Evolutionary conservation across 64 coral and sea anemone genomes (phyloP), one percentile per base, ranked within the genome.

Genomic region (Dendronephthya gigantea): DNA sequence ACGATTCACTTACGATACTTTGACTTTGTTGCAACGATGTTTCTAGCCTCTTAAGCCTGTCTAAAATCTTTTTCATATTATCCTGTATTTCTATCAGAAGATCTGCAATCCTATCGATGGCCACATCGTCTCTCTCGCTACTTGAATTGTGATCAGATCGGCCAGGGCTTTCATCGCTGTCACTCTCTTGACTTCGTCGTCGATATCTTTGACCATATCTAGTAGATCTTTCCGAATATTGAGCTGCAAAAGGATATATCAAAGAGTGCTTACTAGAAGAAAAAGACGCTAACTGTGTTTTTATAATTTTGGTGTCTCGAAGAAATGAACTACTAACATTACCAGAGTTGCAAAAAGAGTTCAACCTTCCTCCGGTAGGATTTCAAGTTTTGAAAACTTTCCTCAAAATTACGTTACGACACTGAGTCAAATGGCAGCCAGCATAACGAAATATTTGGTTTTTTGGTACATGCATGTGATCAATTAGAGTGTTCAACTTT

Each of bases 131-230:
- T 2, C 72, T 19, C 29, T 79, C 72, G 10, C 72, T 79, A 29
- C 72, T 79, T 34, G 72, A 79, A 35, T 79, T 79, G 15, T 10
- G 72, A 79, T 79, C 72, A 33, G 72, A 79, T 35, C 72, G 19
- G 7, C 36, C 32, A 39, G 72, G 72, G 36, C 72, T 79, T 15
- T 79, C 72, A 79, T 79, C 72, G 17, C 72, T 79, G 72, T 79
- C 72, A 39, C 72, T 79, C 37, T 79, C 72, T 39, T 79, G 72
- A 34, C 72, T 79, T 79, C 72, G n/a, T 39, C 72, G 7, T 8
- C 72, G 72, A 39, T 79, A 79, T 36, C 36, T 34, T 16, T 79
- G 72, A 39, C 72, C 72, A 79, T 79, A 79, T 34, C 72, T 79
- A 11, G 72, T 4, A 29, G 30, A 39, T 79, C 36, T 79, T 14